Evolutionary conservation across 1,140 invertebrate species (phyloP).

Genomic region (Spodoptera litura): DNA sequence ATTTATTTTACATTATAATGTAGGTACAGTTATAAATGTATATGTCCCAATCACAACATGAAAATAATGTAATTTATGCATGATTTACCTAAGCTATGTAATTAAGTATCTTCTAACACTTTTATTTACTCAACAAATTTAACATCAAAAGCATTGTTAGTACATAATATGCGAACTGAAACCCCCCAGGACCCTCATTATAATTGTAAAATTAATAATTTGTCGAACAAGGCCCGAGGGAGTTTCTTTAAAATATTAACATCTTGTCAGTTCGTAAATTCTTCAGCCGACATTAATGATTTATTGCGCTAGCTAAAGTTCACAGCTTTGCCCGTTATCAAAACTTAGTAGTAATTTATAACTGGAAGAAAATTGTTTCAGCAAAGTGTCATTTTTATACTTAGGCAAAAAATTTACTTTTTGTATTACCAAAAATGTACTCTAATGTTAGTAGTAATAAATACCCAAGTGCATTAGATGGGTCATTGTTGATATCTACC

Average conservation of each 20-base stretch:
- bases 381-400: too few relatives aligned
- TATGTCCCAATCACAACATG: too few relatives aligned
- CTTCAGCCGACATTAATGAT: conserved; percentile 53
- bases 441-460: background rate
- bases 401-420: background rate
- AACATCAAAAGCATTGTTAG: background rate
- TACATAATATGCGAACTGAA: background rate
- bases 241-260: conserved; percentile 53
- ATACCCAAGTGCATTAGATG: background rate
- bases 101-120: too few relatives aligned
- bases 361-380: too few relatives aligned
- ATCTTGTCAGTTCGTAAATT: conserved; percentile 68
- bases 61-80: too few relatives aligned
- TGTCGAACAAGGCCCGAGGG: conserved; percentile 52
- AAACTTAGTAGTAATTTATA: background rate
- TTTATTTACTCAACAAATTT: too few relatives aligned
- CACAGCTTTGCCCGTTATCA: conserved; percentile 20
- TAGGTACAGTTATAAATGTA: too few relatives aligned
- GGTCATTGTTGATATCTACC: background rate
- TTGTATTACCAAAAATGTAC: too few relatives aligned
- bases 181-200: conserved; percentile 49
- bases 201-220: conserved; percentile 62
- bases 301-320: conserved; percentile 51
- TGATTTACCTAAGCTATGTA: too few relatives aligned
- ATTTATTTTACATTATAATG: too few relatives aligned